Conservation (phyloP, 1,140 invertebrate species). For the Ctenoplectra terminalis region DNA sequence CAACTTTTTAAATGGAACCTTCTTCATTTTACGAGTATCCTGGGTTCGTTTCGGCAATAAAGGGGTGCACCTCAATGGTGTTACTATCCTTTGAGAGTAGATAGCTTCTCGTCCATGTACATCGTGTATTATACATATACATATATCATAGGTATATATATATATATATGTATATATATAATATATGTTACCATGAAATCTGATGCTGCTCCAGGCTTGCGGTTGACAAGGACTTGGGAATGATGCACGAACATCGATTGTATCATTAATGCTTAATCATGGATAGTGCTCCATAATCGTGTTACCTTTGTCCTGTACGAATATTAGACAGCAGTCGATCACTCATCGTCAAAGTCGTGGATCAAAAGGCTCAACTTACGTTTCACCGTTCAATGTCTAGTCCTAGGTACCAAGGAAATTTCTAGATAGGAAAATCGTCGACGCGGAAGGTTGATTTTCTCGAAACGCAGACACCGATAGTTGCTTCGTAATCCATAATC, state of each 20-base stretch:
- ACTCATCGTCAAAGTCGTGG: conserved; percentile 25
- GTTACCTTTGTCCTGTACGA: conserved; percentile 51
- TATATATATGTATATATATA: conserved; percentile 56
- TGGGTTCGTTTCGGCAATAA: background rate
- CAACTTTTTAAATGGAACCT: background rate
- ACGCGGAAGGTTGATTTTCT: too few relatives aligned
- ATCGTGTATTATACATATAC: conserved; percentile 43
- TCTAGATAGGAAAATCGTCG: background rate
- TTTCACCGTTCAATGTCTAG: background rate
- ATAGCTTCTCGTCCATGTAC: conserved; percentile 8
- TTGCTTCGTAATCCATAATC: too few relatives aligned
- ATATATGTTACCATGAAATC: conserved; percentile 56
- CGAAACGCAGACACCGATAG: too few relatives aligned
- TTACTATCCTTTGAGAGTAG: background rate
- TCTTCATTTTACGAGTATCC: background rate
- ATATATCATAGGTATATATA: too few relatives aligned
- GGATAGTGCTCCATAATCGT: conserved; percentile 61
- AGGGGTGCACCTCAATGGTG: background rate
- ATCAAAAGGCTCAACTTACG: conserved; percentile 34
- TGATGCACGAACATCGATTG: conserved; percentile 57
- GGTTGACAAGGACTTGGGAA: conserved; percentile 63
- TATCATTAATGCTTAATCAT: conserved; percentile 66
- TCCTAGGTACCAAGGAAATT: background rate
- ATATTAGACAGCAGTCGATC: conserved; percentile 58
- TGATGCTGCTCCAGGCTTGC: conserved; percentile 43